phyloP scores from a whole-genome alignment of 2,888 invertebrate species.

The Leucophenga maculata region DNA sequence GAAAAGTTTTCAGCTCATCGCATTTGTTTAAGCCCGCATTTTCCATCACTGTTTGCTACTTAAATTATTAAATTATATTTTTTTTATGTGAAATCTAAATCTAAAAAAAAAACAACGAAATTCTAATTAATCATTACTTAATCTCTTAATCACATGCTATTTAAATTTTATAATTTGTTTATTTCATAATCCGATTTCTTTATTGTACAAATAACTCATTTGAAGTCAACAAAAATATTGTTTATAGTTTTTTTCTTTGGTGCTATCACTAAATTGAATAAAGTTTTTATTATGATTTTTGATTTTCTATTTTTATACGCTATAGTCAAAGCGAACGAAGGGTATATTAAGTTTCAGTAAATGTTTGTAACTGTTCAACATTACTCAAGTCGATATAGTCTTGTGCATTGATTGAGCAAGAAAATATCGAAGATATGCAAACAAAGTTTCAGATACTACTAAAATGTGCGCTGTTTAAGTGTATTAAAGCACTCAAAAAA shows the following conservation, averaged over 20 bases:
- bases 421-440: no score
- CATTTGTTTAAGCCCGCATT: no score
- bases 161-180: conserved; percentile 59
- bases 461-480: no score
- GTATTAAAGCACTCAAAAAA: no score
- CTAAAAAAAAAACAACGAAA: conserved; percentile 32
- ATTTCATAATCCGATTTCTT: conserved; percentile 59
- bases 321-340: no score
- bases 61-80: no score
- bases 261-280: background rate
- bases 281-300: background rate
- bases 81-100: background rate
- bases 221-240: conserved; percentile 2
- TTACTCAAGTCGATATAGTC: no score
- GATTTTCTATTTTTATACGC: no score
- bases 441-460: no score
- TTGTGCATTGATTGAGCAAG: no score
- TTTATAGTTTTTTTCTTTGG: conserved; percentile 1
- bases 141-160: conserved; percentile 60
- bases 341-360: background rate
- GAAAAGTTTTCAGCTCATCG: background rate
- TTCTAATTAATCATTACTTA: conserved; percentile 58
- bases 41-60: no score
- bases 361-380: background rate
- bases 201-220: background rate